Evolutionary conservation across 2,797 vertebrate genomes (phyloP).

Genomic region (Catamblyrhynchus diadema): DNA sequence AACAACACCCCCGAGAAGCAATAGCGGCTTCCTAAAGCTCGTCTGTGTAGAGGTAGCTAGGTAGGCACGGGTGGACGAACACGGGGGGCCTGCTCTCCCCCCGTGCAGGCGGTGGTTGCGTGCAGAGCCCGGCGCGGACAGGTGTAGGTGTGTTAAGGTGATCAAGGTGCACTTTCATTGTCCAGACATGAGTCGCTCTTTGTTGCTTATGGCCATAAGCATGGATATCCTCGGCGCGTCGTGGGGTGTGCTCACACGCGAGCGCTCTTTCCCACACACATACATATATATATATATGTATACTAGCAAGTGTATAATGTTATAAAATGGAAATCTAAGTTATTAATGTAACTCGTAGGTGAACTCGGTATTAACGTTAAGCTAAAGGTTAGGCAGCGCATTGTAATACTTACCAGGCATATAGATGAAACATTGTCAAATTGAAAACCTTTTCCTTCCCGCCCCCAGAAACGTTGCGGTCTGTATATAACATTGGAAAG

Average conservation of each 20-base stretch:
- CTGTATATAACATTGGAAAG: constrained; percentile 80
- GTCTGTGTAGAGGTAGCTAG: background rate
- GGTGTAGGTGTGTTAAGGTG: constrained; percentile 26
- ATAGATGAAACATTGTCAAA: constrained; percentile 74
- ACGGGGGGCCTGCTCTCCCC: background rate
- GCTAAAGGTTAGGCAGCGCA: constrained; percentile 65
- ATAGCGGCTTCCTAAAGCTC: constrained; percentile 70
- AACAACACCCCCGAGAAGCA: constrained; percentile 94
- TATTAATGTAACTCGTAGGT: constrained; percentile 86
- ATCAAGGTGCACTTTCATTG: constrained; percentile 76
- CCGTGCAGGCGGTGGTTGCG: background rate
- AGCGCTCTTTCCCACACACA: background rate
- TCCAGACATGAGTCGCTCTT: constrained; percentile 74
- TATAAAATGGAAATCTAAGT: constrained; percentile 86
- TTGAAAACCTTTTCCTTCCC: constrained; percentile 68
- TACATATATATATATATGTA: constrained; percentile 66
- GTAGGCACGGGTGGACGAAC: background rate
- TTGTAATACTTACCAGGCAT: constrained; percentile 71
- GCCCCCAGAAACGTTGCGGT: constrained; percentile 65
- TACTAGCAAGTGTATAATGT: constrained; percentile 79
- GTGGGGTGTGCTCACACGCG: constrained; percentile 40
- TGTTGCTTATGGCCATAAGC: constrained; percentile 77
- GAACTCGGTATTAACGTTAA: constrained; percentile 78
- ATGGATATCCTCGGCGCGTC: constrained; percentile 71
- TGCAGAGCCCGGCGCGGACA: background rate